A percentile compares a stretch with the other conserved stretches of the same genome.
These are phyloP conservation scores for Chlorops oryzae DNA, from an alignment of 1,140 invertebrate genomes.

Conservation along the genomic window DNA sequence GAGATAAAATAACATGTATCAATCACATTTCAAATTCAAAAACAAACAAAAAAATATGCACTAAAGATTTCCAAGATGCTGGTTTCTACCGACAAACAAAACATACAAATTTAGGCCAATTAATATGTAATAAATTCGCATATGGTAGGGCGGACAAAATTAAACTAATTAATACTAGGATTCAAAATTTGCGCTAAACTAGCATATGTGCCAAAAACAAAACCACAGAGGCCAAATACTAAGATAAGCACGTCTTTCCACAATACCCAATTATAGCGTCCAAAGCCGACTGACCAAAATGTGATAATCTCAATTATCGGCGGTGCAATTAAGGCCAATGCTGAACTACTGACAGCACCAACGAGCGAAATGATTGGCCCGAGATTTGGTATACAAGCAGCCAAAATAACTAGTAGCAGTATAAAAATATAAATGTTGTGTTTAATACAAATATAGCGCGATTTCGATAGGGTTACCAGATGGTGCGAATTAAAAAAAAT, in stretches of 20 bases:
- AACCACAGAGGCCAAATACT: constrained; percentile 67
- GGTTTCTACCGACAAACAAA: not conserved
- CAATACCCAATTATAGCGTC: constrained; percentile 56
- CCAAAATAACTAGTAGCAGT: constrained; percentile 64
- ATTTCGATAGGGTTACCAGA: not conserved
- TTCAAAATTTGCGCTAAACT: constrained; percentile 63
- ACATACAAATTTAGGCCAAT: not conserved
- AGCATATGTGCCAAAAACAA: constrained; percentile 71
- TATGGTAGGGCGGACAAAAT: too few relatives aligned
- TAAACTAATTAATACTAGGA: constrained; percentile 24
- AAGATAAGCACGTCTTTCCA: constrained; percentile 69
- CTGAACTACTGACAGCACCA: constrained; percentile 82
- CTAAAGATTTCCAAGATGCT: not conserved
- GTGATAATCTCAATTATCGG: constrained; percentile 85
- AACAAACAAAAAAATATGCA: not conserved
- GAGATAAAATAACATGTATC: not conserved
- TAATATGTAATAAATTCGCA: not conserved
- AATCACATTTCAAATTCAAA: not conserved
- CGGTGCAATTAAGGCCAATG: constrained; percentile 84
- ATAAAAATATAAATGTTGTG: constrained; percentile 14
- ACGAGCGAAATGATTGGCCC: constrained; percentile 86
- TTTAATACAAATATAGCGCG: not conserved
- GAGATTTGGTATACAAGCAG: constrained; percentile 77
- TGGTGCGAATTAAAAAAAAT: constrained; percentile 5
- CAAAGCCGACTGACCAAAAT: constrained; percentile 62